Conservation (phyloP, 2,797 vertebrate genomes). For the Amazonetta brasiliensis region DNA sequence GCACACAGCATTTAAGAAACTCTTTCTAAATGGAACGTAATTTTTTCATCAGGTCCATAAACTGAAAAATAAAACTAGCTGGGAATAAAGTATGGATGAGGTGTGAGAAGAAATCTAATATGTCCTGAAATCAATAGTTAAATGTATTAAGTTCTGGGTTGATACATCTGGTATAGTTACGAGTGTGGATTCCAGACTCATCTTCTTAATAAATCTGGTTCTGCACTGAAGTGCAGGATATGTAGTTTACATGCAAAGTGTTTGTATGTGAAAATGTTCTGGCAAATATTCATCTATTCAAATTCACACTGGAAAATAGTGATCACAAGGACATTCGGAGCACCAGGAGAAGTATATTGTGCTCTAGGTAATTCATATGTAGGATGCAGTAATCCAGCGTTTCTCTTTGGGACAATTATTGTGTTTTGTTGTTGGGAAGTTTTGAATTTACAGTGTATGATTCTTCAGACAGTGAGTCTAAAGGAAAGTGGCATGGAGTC, state of each 20-base stretch:
- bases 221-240: neutral
- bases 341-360: neutral
- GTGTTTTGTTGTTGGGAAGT: neutral
- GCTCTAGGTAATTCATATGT: neutral
- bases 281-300: neutral
- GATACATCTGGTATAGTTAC: neutral
- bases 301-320: neutral
- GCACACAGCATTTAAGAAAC: neutral
- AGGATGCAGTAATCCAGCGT: neutral
- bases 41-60: neutral
- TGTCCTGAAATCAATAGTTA: neutral
- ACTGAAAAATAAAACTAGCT: neutral
- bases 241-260: accelerated
- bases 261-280: neutral
- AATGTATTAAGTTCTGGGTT: neutral
- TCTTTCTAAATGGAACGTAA: neutral
- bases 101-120: neutral
- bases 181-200: neutral
- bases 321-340: too few relatives aligned
- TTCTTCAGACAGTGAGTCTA: neutral
- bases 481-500: neutral
- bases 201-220: neutral
- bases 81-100: neutral
- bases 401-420: neutral
- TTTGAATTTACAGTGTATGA: neutral